Base-by-base conservation (phyloP, 2,888 invertebrate species). In the Cerastis leucographa region DNA sequence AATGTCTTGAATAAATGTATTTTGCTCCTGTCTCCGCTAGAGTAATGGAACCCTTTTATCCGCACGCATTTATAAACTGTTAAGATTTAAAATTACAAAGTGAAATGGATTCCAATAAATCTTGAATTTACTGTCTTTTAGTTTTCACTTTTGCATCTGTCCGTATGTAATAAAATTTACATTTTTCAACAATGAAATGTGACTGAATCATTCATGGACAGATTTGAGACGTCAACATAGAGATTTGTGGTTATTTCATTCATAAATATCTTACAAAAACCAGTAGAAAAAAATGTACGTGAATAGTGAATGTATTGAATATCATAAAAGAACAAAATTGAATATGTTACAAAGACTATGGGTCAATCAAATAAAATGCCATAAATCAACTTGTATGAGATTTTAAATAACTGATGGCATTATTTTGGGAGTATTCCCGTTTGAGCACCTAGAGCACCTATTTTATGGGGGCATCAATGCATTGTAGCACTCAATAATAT, bases 181-280 rank as follows among this genome's bases (percentile, higher is more conserved):
- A 87, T 87, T 78, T 87, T 85, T 74, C 78, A 87, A 85, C 77
- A 85, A 87, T 89, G 89, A 80, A 87, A 89, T 87, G 76, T 80
- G 74, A 74, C 72, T 78, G 86, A 89, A 87, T 87, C 83, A 87
- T 87, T 87, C 79, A 78, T 72, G 76, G 75, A 85, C 80, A 78
- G 77, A 87, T 83, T 76, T 46, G 56, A 80, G 73, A 85, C 75
- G 81, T 81, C 83, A 81, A 71, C 78, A 74, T 49, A 35, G 44
- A 80, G 80, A 78, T 87, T 77, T 87, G 89, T 87, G 61, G 71
- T 35, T 75, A 76, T 80, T 80, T 82, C 66, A 88, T 88, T 82
- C 89, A 82, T 72, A 80, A 75, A 78, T 59, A 11, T 61, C 69
- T 70, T 69, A 74, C n/a, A 66, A 82, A 76, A 69, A 72, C 56